phyloP scores from a whole-genome alignment of 1,140 invertebrate genomes.

The Leptinotarsa texana region DNA sequence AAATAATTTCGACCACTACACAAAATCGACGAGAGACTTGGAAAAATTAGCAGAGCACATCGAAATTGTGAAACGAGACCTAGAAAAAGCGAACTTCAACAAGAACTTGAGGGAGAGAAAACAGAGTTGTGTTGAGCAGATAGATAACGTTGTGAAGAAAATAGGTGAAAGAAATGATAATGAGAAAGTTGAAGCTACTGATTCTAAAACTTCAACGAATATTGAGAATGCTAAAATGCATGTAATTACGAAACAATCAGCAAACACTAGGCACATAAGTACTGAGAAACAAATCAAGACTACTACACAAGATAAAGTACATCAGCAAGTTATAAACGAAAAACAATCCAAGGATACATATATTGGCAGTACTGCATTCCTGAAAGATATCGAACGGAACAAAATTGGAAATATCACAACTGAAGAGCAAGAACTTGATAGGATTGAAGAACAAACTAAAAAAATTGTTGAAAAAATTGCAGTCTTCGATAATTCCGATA shows the following conservation, averaged over 20 bases:
- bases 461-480: neutral
- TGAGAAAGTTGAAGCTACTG: too few species aligned
- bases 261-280: too few species aligned
- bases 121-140: constrained; percentile 25
- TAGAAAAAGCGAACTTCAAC: constrained; percentile 3
- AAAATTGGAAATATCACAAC: neutral
- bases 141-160: neutral
- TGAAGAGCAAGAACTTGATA: constrained; percentile 10
- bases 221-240: too few species aligned
- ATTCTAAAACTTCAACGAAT: too few species aligned
- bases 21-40: constrained; percentile 21
- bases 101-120: constrained; percentile 27
- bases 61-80: neutral
- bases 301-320: too few species aligned
- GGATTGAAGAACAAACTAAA: constrained; percentile 31
- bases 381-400: constrained; percentile 6
- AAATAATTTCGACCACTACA: constrained; percentile 13
- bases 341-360: constrained; percentile 7
- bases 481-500: constrained; percentile 1
- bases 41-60: constrained; percentile 20
- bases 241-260: too few species aligned
- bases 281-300: too few species aligned
- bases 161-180: neutral
- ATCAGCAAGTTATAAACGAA: too few species aligned
- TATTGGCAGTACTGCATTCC: constrained; percentile 14